Base-by-base conservation (phyloP, 2,888 invertebrate genomes). In the Drosophila nr. perissopoda region DNA sequence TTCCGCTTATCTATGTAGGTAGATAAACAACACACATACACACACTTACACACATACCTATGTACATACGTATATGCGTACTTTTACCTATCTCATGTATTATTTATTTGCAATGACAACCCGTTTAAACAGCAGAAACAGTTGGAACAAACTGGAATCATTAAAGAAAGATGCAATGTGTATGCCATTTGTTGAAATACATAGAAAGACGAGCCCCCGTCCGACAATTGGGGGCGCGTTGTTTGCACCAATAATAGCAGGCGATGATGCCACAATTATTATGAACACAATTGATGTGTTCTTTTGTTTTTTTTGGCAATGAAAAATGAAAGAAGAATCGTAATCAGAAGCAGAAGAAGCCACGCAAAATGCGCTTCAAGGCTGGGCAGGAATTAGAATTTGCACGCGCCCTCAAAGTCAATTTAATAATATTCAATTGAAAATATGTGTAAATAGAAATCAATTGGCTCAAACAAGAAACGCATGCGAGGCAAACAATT, bases 331-430 rank as follows among this genome's bases (percentile, higher is more conserved):
- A 57, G 64, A 54, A 42, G 40, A 48, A 21, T 68, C 25, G 11
- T 21, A 18, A 21, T 21, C 8, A 25, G 16, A 16, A 11, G 18
- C 25, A 38, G 27, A 27, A 33, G 33, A 66, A 38, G 56, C 29
- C 73, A 82, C 70, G 70, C 78, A 68, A 84, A 85, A 76, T 73
- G 76, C 53, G 76, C 46, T 61, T 71, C 84, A 84, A 84, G 84
- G 84, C 82, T 84, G 70, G n/a, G 10, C 52, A 51, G 42, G 65
- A 80, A 80, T 87, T 80, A 49, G 62, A 83, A 80, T 85, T 87
- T 84, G 85, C 87, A 81, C 84, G 82, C 87, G 87, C 85, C 84
- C 81, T 87, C 85, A 86, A 85, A 86, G 85, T 86, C 85, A 86
- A 86, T 82, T 86, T 84, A 86, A 86, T 86, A 87, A 82, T 82